Evolutionary conservation across 2,797 vertebrate genomes (phyloP), one percentile per base, ranked within the genome.

Genomic region (Ctenosaura bakeri): DNA sequence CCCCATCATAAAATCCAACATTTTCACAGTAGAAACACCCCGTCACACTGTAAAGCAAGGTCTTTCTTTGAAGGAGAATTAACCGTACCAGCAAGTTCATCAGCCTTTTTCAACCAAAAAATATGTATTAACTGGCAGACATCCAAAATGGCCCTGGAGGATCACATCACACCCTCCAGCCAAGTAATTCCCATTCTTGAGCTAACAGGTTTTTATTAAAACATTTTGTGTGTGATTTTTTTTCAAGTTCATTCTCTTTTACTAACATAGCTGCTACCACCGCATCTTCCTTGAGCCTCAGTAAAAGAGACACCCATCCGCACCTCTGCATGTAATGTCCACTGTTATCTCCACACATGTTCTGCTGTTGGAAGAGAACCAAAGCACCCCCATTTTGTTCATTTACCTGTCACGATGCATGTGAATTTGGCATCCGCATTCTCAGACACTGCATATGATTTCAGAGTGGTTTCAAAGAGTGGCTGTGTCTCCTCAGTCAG

Each of bases 401-500:
- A 87, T 1, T 97, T 98, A 99, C 99, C 99, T 98, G 98, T 98
- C 89, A 99, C 98, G 82, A 99, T 97, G 96, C 99, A 99, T 91
- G 97, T 98, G 97, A 99, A 99, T 96, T 98, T 99, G 94, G 98
- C 98, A 83, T 99, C 99, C 93, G 98, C 98, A 91, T 98, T 97
- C 95, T 99, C 98, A 9, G 98, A 99, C 92, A 99, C 99, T 76
- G 99, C 98, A 88, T 98, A 98, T 87, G 99, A 98, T 97, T 98
- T 99, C 95, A 99, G 97, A 7, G 99, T 99, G 92, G 98, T 98
- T 94, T 99, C 98, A 92, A 99, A 99, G 32, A 98, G 97, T 0
- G 99, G 99, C 95, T 99, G 99, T 82, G 98, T 98, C 95, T 99
- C 99, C 89, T 99, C 99, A 1, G 99, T 99, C 95, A 99, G 97